A percentile compares a stretch with the other conserved stretches of the same genome.
Evolutionary conservation across 2,113 vertebrate species (phyloP).

Genomic region (Copsychus sechellarum): DNA sequence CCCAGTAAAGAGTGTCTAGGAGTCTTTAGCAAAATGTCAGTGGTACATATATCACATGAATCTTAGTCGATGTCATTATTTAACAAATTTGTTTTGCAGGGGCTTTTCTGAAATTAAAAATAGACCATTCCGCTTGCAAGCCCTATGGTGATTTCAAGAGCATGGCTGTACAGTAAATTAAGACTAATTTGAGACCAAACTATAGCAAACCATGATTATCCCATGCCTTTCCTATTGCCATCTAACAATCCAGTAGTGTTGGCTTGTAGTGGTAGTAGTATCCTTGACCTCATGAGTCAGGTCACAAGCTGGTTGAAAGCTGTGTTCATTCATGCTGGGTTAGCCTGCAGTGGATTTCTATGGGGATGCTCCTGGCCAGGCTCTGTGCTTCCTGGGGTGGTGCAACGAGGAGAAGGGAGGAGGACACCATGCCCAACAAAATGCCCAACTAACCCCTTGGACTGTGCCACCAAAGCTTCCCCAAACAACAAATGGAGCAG

Average conservation of each 20-base stretch:
- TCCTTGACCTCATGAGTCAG: background rate
- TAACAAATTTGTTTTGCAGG: background rate
- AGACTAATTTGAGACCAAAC: background rate
- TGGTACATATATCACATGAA: rapidly evolving
- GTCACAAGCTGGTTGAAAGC: background rate
- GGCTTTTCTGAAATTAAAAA: background rate
- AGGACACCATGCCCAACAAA: background rate
- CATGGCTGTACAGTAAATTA: background rate
- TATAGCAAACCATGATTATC: background rate
- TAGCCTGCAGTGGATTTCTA: background rate
- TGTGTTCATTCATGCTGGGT: background rate
- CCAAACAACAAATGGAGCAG: background rate
- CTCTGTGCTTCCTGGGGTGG: background rate
- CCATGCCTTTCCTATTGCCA: background rate
- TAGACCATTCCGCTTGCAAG: background rate
- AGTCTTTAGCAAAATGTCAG: background rate
- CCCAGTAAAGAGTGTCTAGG: background rate
- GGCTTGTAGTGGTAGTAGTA: background rate
- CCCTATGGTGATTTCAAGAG: background rate
- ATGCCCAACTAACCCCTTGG: background rate
- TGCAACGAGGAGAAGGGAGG: rapidly evolving
- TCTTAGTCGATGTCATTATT: background rate
- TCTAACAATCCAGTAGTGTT: background rate
- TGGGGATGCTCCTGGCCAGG: background rate
- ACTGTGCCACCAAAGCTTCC: rapidly evolving